A percentile compares a stretch with the other conserved stretches of the same genome.
Evolutionary conservation across 2,113 vertebrate genomes (phyloP).

Genomic region (Psittacula cyanocephala): DNA sequence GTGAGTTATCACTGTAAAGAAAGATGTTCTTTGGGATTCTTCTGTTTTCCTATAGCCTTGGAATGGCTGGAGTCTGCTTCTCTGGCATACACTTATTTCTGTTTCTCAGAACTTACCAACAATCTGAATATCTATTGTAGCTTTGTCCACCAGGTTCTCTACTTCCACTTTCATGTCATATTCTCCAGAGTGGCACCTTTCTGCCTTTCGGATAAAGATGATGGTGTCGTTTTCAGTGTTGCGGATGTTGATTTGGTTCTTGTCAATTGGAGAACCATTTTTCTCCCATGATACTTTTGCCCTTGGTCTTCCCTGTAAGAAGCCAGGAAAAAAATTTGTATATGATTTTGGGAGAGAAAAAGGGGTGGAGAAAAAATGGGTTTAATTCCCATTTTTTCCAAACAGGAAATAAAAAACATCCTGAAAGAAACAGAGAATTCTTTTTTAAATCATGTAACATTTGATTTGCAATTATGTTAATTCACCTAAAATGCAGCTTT

Average conservation of each 20-base stretch:
- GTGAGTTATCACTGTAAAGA: not conserved
- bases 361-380: not conserved
- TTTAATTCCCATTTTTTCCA: not conserved
- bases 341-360: not conserved
- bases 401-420: not conserved
- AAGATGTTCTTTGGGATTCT: not conserved
- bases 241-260: slow-evolving; percentile 90
- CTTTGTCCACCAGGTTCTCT: slow-evolving; percentile 87
- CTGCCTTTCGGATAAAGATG: slow-evolving; percentile 95
- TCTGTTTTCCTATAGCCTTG: not conserved
- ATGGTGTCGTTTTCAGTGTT: slow-evolving; percentile 95
- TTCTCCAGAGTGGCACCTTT: slow-evolving; percentile 91
- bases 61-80: not conserved
- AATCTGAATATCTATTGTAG: slow-evolving; percentile 90
- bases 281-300: slow-evolving; percentile 93
- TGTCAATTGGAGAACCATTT: slow-evolving; percentile 85
- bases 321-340: not conserved
- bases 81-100: not conserved
- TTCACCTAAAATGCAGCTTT: not conserved
- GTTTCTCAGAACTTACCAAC: slow-evolving; percentile 80
- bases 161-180: slow-evolving; percentile 92
- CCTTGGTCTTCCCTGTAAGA: slow-evolving; percentile 88
- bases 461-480: not conserved
- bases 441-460: not conserved
- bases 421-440: not conserved